Conservation (phyloP, 2,888 invertebrate species). For the Schizotus pectinicornis region DNA sequence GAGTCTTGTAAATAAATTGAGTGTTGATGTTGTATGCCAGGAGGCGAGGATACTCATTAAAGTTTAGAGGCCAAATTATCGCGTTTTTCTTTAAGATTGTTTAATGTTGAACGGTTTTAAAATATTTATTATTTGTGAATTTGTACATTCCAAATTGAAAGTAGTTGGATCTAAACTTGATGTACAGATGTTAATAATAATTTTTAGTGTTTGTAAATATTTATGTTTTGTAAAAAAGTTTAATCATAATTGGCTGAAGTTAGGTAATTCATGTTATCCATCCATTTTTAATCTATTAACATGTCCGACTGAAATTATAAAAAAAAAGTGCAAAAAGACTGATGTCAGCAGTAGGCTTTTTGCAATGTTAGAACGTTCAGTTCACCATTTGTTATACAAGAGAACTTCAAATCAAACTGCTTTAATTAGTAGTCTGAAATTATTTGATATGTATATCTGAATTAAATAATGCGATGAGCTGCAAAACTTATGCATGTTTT, state of each 20-base stretch:
- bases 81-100: conserved; percentile 28
- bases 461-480: conserved; percentile 22
- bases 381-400: conserved; percentile 17
- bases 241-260: conserved; percentile 34
- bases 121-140: conserved; percentile 19
- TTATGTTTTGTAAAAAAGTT: conserved; percentile 30
- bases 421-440: conserved; percentile 11
- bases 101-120: too few relatives aligned
- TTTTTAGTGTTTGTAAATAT: conserved; percentile 26
- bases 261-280: conserved; percentile 45
- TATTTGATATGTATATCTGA: conserved; percentile 8
- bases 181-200: conserved; percentile 33
- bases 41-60: conserved; percentile 40
- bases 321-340: conserved; percentile 47
- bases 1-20: conserved; percentile 33
- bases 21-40: conserved; percentile 30
- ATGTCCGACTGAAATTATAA: conserved; percentile 35
- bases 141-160: conserved; percentile 35
- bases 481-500: conserved; percentile 33
- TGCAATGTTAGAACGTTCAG: conserved; percentile 36
- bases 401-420: conserved; percentile 10
- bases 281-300: conserved; percentile 40
- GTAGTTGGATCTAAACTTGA: too few relatives aligned
- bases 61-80: conserved; percentile 44
- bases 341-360: conserved; percentile 47